phyloP scores from a whole-genome alignment of 2,797 vertebrate genomes.

The Pachyuromys duprasi region DNA sequence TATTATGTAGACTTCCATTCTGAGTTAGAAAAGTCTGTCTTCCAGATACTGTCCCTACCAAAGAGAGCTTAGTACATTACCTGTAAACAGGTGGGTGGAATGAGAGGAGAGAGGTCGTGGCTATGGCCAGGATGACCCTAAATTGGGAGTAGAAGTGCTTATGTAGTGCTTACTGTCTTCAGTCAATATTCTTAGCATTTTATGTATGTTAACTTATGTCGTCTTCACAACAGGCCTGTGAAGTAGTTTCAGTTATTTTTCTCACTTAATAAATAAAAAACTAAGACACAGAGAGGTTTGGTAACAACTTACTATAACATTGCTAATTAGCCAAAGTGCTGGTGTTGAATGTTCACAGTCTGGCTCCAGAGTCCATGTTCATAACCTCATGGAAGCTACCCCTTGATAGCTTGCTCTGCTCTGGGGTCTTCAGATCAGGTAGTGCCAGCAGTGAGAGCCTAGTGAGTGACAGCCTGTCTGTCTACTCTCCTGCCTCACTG shows the following conservation, averaged over 20 bases:
- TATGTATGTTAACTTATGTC: conserved; percentile 31
- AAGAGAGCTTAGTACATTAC: conserved; percentile 51
- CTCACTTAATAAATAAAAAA: conserved; percentile 61
- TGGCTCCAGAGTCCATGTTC: conserved; percentile 21
- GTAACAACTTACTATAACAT: not conserved
- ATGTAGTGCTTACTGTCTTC: conserved; percentile 18
- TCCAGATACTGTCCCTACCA: conserved; percentile 29
- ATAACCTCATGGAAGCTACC: conserved; percentile 52
- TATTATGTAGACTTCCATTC: conserved; percentile 50
- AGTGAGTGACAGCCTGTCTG: not conserved
- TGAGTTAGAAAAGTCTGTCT: conserved; percentile 48
- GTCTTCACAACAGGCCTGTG: conserved; percentile 52
- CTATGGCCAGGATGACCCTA: conserved; percentile 27
- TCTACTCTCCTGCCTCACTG: not conserved
- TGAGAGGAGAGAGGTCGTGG: conserved; percentile 61
- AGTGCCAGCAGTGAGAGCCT: not conserved
- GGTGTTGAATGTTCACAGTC: conserved; percentile 29
- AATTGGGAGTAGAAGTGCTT: conserved; percentile 29
- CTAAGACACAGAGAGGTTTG: conserved; percentile 53
- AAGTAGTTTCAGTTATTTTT: conserved; percentile 56
- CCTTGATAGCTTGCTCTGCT: conserved; percentile 47
- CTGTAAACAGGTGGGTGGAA: conserved; percentile 42
- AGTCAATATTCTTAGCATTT: conserved; percentile 43
- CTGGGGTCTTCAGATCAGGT: conserved; percentile 51
- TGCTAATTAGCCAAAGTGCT: conserved; percentile 36